phyloP scores from a whole-genome alignment of 2,888 invertebrate species.

The Leucophenga maculata region DNA sequence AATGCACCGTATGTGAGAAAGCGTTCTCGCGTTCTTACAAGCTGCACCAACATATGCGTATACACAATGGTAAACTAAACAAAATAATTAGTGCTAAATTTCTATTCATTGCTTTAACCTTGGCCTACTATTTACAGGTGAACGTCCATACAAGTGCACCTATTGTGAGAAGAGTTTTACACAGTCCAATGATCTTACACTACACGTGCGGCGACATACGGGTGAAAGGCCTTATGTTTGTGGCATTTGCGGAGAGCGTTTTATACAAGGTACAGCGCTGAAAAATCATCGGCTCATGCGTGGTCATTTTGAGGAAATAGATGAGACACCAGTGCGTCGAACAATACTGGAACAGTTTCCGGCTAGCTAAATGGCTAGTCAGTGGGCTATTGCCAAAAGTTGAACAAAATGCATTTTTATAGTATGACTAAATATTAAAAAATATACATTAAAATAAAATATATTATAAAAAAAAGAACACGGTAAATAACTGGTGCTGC shows the following conservation, averaged over 20 bases:
- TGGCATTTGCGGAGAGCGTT: conserved; percentile 50
- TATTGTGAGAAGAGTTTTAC: conserved; percentile 75
- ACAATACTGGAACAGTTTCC: conserved; percentile 20
- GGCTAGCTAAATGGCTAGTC: background rate
- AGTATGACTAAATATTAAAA: no score
- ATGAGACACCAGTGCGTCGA: conserved; percentile 1
- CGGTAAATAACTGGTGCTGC: no score
- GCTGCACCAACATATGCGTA: conserved; percentile 77
- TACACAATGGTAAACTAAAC: conserved; percentile 70
- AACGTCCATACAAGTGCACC: conserved; percentile 77
- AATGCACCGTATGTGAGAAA: conserved; percentile 68
- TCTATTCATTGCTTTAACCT: no score
- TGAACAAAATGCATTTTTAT: no score
- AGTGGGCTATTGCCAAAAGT: no score
- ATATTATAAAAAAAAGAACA: no score
- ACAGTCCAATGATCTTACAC: conserved; percentile 81
- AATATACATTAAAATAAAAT: no score
- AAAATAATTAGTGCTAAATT: no score
- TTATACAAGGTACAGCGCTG: conserved; percentile 77
- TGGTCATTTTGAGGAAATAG: conserved; percentile 51
- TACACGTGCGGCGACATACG: conserved; percentile 81
- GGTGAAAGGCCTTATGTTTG: conserved; percentile 78
- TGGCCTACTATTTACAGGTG: conserved; percentile 36
- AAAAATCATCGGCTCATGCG: conserved; percentile 77
- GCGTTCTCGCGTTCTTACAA: conserved; percentile 78